Base-by-base conservation (phyloP, 2,888 invertebrate genomes). In the Periphyllus acericola region DNA sequence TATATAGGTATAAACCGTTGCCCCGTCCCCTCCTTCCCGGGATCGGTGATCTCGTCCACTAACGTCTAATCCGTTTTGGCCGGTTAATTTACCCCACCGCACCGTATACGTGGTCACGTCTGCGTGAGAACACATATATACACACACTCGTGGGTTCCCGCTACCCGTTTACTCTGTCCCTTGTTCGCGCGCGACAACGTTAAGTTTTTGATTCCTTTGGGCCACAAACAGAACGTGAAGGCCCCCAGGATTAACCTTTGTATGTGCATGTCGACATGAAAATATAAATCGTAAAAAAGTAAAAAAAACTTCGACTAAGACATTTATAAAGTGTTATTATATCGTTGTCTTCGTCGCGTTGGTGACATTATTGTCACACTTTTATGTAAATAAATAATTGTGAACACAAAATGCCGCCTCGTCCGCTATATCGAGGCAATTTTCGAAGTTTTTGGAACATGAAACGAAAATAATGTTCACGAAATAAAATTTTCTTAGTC, bases 11-110 rank as follows among this genome's bases (percentile, higher is more conserved):
- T 29, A 29, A 29, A 14, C 14, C 3, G 29, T 32, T 29, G 5
- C 34, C 29, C 46, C 3, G 21, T 4, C 29, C 17, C 17, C 68
- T 25, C 71, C 1, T 34, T 11, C 0, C 68, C 32, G 1, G 17
- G 21, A 52, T n/a, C 34, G 25, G 74, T 29, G 9, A 6, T 25
- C 25, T 46, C 66, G 21, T 29, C 40, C 21, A 11, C 52, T 34
- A 19, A 52, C 68, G 25, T 78, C 68, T 86, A 79, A 79, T 86
- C 52, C 78, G 34, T 86, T 86, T 86, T 34, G n/a, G 68, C 71
- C 55, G 72, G 85, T 86, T 86, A 86, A 86, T 85, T 79, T 85
- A 78, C 32, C 52, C 78, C 83, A 21, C 40, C 29, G 19, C 5
- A 25, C 52, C 14, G 1, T 25, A 32, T 34, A 6, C 4, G 79